phyloP scores from a whole-genome alignment of 2,797 vertebrate genomes.

The Phrynocephalus vlangalii region DNA sequence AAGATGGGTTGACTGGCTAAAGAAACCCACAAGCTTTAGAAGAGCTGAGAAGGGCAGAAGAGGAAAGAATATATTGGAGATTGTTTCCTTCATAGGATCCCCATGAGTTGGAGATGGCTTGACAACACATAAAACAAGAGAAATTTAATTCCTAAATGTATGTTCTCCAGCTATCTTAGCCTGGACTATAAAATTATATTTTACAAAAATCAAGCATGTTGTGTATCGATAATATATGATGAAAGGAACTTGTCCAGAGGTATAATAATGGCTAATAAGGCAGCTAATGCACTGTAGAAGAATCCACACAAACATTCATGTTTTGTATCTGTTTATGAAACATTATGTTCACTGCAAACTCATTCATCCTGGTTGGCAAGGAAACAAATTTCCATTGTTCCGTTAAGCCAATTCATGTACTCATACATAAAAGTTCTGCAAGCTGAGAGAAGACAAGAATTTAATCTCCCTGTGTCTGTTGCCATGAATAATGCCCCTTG shows the following conservation, averaged over 20 bases:
- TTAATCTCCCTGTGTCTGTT: slow-evolving; percentile 29
- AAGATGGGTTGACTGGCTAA: no score
- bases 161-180: not conserved
- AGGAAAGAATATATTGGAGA: no score
- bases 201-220: not conserved
- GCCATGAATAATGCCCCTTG: slow-evolving; percentile 36
- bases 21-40: no score
- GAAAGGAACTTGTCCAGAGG: not conserved
- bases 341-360: slow-evolving; percentile 48
- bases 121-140: no score
- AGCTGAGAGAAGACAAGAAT: slow-evolving; percentile 30
- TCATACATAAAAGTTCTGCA: not conserved
- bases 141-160: not conserved
- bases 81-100: no score
- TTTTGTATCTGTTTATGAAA: slow-evolving; percentile 62
- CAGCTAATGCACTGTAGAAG: slow-evolving; percentile 23
- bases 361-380: slow-evolving; percentile 56
- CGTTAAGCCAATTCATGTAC: slow-evolving; percentile 18
- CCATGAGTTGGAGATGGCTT: no score
- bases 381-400: slow-evolving; percentile 53
- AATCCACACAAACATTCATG: not conserved
- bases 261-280: slow-evolving; percentile 14
- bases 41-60: no score
- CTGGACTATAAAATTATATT: not conserved
- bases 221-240: not conserved